These are phyloP conservation scores for Punctoribates punctum DNA, from an alignment of 2,888 invertebrate species.

Conservation along the genomic window DNA sequence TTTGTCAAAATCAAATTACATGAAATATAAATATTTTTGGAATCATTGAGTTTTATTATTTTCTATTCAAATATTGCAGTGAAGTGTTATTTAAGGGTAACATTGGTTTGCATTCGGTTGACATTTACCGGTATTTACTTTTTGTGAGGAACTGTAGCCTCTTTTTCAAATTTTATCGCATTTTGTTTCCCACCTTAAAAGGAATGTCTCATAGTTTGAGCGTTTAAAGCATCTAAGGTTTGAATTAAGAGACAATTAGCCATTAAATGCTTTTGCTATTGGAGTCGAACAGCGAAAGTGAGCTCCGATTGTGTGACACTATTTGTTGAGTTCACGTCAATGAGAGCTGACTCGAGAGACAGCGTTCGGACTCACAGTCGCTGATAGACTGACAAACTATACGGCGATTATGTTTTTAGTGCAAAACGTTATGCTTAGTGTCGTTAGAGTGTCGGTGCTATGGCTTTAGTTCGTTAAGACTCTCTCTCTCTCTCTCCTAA, in stretches of 20 bases:
- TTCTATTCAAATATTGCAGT: too few relatives aligned
- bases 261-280: constrained; percentile 44
- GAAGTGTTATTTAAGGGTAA: too few relatives aligned
- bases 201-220: too few relatives aligned
- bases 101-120: too few relatives aligned
- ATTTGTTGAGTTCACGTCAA: constrained; percentile 16
- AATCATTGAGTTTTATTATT: too few relatives aligned
- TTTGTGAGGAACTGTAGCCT: too few relatives aligned
- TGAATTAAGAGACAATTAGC: constrained; percentile 47
- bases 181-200: too few relatives aligned
- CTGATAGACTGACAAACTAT: constrained; percentile 31
- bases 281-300: background rate
- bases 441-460: background rate
- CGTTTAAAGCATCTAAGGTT: too few relatives aligned
- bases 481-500: background rate
- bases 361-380: background rate
- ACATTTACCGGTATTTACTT: too few relatives aligned
- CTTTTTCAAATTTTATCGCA: too few relatives aligned
- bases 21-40: too few relatives aligned
- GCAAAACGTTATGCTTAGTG: background rate
- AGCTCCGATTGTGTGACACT: constrained; percentile 14
- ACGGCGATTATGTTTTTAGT: constrained; percentile 35
- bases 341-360: constrained; percentile 11
- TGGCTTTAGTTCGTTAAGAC: background rate
- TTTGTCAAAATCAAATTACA: too few relatives aligned